These are phyloP conservation scores for Oreocharis arfaki DNA, from an alignment of 2,113 vertebrate species.

Conservation along the genomic window DNA sequence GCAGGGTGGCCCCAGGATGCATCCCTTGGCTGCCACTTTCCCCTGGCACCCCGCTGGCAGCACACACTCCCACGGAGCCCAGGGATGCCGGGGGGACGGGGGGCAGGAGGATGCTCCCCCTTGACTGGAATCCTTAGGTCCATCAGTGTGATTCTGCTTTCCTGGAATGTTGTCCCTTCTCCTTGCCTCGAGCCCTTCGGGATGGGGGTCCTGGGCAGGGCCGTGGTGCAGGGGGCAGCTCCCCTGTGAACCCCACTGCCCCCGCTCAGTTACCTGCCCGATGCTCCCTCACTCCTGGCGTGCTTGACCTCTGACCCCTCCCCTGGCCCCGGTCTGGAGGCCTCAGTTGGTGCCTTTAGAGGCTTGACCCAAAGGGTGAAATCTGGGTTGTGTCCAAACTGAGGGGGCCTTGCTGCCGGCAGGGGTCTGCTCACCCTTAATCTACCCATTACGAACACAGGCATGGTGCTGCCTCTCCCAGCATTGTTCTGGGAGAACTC, in stretches of 20 bases:
- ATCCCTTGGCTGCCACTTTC: neutral
- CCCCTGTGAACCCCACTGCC: neutral
- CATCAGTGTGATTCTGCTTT: fast-evolving
- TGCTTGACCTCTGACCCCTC: neutral
- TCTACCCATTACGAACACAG: neutral
- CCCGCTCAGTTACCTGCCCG: fast-evolving
- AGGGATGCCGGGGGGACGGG: neutral
- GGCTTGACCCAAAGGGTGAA: neutral
- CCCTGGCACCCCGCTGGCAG: neutral
- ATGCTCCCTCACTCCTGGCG: neutral
- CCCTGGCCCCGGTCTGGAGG: neutral
- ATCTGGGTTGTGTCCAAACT: neutral
- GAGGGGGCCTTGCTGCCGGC: neutral
- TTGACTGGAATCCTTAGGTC: fast-evolving
- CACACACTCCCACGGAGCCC: fast-evolving
- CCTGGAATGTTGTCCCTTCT: fast-evolving
- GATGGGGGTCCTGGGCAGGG: neutral
- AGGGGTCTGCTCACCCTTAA: neutral
- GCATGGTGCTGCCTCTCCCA: neutral
- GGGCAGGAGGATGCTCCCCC: neutral
- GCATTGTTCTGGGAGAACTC: neutral
- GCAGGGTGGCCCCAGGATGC: neutral
- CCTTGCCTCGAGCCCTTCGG: fast-evolving
- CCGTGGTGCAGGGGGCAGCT: neutral
- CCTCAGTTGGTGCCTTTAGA: neutral